Base-by-base conservation (phyloP, 2,888 invertebrate genomes). In the Aphidius colemani region DNA sequence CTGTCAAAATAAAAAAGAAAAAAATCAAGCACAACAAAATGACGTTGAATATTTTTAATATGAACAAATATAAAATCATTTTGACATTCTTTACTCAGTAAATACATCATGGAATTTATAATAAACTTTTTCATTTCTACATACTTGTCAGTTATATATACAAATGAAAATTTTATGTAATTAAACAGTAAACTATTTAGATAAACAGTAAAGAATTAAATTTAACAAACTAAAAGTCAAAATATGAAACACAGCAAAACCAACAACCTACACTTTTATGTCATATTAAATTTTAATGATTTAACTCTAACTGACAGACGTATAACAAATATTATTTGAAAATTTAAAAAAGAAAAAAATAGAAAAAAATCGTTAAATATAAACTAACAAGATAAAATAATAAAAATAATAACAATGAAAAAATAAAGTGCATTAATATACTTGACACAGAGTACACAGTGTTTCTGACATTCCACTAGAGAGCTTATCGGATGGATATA, bases 381-480 rank as follows among this genome's bases (percentile, higher is more conserved):
- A 11, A 59, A 59, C 48, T 49, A 44, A 45, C 44, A 30, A 11
- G 7, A 49, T 45, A 45, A 57, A 57, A 57, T 18, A 30, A n/a
- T 49, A n/a, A 13, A 5, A 49, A 11, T n/a, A 49, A 13, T 49
- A 11, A 49, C 13, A 11, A 49, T n/a, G 13, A 49, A 7, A 11
- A 11, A 49, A 11, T 10, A 11, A 49, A 49, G 11, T 49, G 49
- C 49, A 30, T 30, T 30, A 30, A 30, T 30, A 30, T 30, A 30
- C 30, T 30, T 30, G 30, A 30, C 30, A 30, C 30, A 30, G 30
- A 30, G 30, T 30, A 30, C 30, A 57, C 56, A 57, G 56, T 57
- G 44, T 57, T 43, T 44, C 45, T 59, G 59, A 50, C 48, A 48
- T 11, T 50, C 43, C 50, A 50, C 50, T 59, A 18, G 51, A 41